A percentile compares a stretch with the other conserved stretches of the same genome.
These are phyloP conservation scores for Aspidapion aeneum DNA, from an alignment of 2,888 invertebrate species.

Conservation along the genomic window DNA sequence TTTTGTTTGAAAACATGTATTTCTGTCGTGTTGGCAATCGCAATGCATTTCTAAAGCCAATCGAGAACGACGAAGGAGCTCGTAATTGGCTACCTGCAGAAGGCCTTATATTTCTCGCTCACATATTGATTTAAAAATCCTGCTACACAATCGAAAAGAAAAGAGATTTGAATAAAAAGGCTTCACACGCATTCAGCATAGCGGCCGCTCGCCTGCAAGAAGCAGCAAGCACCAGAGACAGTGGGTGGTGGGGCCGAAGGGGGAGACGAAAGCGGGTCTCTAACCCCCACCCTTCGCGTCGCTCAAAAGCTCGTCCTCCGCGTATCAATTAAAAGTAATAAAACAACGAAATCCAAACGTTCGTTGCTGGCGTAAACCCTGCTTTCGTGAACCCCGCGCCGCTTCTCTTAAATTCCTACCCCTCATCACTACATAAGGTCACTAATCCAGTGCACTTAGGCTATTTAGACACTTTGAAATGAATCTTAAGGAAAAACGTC, in stretches of 20 bases:
- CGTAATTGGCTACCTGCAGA: not conserved
- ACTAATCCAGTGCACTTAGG: not conserved
- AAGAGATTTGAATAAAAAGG: not conserved
- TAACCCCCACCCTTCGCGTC: not conserved
- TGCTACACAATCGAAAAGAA: not conserved
- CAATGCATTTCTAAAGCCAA: no score
- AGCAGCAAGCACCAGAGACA: not conserved
- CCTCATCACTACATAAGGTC: not conserved
- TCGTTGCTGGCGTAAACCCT: constrained; percentile 44
- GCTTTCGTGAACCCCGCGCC: constrained; percentile 31
- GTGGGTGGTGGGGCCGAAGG: not conserved
- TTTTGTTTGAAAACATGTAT: no score
- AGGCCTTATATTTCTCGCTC: not conserved
- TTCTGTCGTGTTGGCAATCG: no score
- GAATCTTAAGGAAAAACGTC: no score
- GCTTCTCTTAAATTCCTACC: constrained; percentile 8
- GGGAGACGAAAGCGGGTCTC: not conserved
- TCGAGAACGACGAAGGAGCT: no score
- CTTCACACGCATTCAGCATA: not conserved
- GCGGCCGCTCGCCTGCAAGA: not conserved
- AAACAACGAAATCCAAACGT: constrained; percentile 42
- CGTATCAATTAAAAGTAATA: constrained; percentile 35
- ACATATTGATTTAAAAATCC: not conserved
- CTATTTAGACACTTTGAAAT: no score
- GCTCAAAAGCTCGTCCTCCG: constrained; percentile 7